Evolutionary conservation across 92 coral and sea anemone species (phyloP).

Genomic region (Umimayanthus kanabou): DNA sequence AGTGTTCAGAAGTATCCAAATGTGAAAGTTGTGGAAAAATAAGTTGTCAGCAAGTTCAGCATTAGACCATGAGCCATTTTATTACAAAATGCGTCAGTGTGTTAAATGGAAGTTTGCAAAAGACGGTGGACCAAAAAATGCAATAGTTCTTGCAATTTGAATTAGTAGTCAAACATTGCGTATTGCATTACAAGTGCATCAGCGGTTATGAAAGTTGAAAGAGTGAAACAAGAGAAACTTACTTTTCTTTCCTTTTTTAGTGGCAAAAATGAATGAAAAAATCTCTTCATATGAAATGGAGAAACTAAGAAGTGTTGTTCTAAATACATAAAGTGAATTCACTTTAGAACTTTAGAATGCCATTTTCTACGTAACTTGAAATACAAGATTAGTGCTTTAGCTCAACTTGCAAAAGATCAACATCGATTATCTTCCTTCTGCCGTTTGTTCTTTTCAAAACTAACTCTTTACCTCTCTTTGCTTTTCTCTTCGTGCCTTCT

Average conservation of each 20-base stretch:
- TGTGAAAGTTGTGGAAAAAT: background rate
- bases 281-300: background rate
- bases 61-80: background rate
- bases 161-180: background rate
- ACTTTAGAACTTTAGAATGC: background rate
- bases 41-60: background rate
- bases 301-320: background rate
- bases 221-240: background rate
- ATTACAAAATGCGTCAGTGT: constrained; percentile 41
- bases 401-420: background rate
- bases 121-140: background rate
- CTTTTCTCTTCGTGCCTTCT: constrained; percentile 81
- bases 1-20: background rate
- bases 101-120: background rate
- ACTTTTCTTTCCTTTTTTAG: background rate
- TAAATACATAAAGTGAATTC: background rate
- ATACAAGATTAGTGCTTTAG: background rate
- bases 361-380: background rate
- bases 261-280: background rate
- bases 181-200: background rate
- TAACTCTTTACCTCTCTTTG: constrained; percentile 37
- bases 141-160: background rate
- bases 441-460: background rate
- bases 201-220: background rate
- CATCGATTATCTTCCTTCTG: background rate